These are phyloP conservation scores for Xestia c-nigrum DNA, from an alignment of 2,888 invertebrate species.

Conservation along the genomic window DNA sequence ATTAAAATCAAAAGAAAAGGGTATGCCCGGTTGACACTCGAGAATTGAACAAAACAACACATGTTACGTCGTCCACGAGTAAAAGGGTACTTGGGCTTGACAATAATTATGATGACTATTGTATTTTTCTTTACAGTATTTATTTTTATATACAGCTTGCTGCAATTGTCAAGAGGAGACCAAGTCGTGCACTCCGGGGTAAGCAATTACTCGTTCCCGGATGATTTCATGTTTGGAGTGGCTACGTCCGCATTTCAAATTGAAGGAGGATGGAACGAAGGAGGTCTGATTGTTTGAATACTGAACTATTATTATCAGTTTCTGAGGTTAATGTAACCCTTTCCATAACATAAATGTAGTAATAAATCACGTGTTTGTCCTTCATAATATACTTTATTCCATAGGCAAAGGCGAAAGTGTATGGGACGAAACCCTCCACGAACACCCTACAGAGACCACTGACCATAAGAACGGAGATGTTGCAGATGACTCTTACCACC, in stretches of 20 bases:
- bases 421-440: slow-evolving; percentile 91
- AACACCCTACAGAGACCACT: slow-evolving; percentile 86
- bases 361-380: not conserved
- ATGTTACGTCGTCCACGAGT: not conserved
- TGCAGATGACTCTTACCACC: slow-evolving; percentile 93
- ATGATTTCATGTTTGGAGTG: too few species aligned
- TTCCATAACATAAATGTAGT: not conserved
- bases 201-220: slow-evolving; percentile 72
- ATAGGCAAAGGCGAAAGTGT: slow-evolving; percentile 92
- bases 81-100: not conserved
- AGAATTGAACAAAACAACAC: not conserved
- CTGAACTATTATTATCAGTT: not conserved
- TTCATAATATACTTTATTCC: not conserved
- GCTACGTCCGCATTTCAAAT: too few species aligned
- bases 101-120: not conserved
- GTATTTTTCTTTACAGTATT: not conserved
- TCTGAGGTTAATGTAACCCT: not conserved
- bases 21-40: not conserved
- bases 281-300: slow-evolving; percentile 73
- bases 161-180: slow-evolving; percentile 75
- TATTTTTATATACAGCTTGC: slow-evolving; percentile 70
- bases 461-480: slow-evolving; percentile 91
- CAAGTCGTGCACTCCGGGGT: slow-evolving; percentile 70
- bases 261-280: slow-evolving; percentile 86
- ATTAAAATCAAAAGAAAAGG: not conserved